phyloP scores from a whole-genome alignment of 1,140 invertebrate species.

The Drosophila rufa region DNA sequence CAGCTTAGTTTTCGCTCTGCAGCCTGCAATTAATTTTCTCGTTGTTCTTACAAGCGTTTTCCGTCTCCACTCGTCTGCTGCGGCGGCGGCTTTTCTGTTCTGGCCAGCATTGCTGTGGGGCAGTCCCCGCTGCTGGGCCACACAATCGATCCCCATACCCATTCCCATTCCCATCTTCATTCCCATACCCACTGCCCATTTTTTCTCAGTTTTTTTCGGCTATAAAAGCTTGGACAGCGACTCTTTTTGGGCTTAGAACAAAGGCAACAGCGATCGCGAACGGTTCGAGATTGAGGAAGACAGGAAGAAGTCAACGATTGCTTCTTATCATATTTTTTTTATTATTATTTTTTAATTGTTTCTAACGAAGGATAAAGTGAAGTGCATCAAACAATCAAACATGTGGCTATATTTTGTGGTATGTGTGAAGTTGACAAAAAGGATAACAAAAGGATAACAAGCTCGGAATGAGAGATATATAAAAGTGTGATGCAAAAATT shows the following conservation, averaged over 20 bases:
- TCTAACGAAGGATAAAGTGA: conserved; percentile 13
- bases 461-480: too few species aligned
- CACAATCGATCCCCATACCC: conserved; percentile 21
- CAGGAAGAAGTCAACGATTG: not conserved
- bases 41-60: conserved; percentile 46
- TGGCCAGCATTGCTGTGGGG: conserved; percentile 57
- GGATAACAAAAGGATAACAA: not conserved
- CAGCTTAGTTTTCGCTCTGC: conserved; percentile 72
- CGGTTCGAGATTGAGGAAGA: conserved; percentile 8
- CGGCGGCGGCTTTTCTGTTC: conserved; percentile 30
- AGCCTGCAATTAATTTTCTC: conserved; percentile 80
- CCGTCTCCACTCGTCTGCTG: not conserved
- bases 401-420: conserved; percentile 69
- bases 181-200: conserved; percentile 9
- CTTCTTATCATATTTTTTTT: conserved; percentile 7
- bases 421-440: conserved; percentile 26
- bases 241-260: conserved; percentile 75
- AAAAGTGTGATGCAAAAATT: not conserved
- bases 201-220: not conserved
- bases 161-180: conserved; percentile 4
- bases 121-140: conserved; percentile 32
- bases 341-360: conserved; percentile 21
- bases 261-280: conserved; percentile 68
- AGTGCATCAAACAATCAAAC: conserved; percentile 5
- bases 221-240: conserved; percentile 68